Percentiles rank a stretch among this genome's conserved stretches.
Evolutionary conservation across 1,140 invertebrate species (phyloP).

Genomic region (Halesus radiatus): DNA sequence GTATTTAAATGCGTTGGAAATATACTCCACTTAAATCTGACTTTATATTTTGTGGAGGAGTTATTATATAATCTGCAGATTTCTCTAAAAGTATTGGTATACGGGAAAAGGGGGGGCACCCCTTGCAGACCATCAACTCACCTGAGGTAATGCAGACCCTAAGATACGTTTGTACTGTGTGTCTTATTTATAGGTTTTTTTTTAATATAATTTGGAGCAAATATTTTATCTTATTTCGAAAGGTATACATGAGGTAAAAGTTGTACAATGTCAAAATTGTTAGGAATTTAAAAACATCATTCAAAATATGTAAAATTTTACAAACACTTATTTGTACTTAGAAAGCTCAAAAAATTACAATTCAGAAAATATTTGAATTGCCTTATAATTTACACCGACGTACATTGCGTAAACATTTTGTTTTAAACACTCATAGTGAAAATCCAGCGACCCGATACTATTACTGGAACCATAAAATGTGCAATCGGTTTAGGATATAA

Average conservation of each 20-base stretch:
- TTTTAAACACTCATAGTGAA: slow-evolving; percentile 13
- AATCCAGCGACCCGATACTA: slow-evolving; percentile 19
- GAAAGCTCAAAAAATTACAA: slow-evolving; percentile 39
- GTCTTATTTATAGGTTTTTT: not conserved
- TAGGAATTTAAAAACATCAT: slow-evolving; percentile 14
- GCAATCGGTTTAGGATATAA: slow-evolving; percentile 12
- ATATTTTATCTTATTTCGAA: slow-evolving; percentile 17
- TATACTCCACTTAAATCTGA: not conserved
- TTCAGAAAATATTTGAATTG: slow-evolving; percentile 3
- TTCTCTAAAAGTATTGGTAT: slow-evolving; percentile 1
- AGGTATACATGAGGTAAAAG: slow-evolving; percentile 42
- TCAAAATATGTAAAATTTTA: slow-evolving; percentile 21
- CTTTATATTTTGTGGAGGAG: not conserved
- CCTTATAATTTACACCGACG: not conserved
- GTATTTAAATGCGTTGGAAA: slow-evolving; percentile 6
- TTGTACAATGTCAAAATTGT: slow-evolving; percentile 22
- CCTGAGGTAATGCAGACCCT: not conserved
- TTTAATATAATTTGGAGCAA: not conserved
- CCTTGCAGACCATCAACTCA: not conserved
- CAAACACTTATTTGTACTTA: slow-evolving; percentile 34
- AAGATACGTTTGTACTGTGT: not conserved
- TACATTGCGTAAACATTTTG: slow-evolving; percentile 11
- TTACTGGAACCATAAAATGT: slow-evolving; percentile 14
- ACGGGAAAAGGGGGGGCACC: not conserved
- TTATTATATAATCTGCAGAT: not conserved